Percentiles rank a stretch among this genome's conserved stretches.
Evolutionary conservation across 1,140 invertebrate genomes (phyloP).

Genomic region (Hyles vespertilio): DNA sequence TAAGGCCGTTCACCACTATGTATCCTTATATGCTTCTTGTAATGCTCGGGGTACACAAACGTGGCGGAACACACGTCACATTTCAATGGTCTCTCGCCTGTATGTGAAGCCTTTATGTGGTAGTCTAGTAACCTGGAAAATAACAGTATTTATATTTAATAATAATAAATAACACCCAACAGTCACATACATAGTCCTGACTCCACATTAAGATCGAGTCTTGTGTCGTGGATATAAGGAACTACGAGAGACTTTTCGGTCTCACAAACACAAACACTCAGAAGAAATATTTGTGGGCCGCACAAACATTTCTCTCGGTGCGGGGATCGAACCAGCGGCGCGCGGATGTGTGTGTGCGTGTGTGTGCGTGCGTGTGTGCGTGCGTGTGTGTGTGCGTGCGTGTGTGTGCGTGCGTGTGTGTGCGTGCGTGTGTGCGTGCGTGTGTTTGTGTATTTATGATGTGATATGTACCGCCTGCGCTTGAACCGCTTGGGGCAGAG

Average conservation of each 20-base stretch:
- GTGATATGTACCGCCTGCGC: slow-evolving; percentile 70
- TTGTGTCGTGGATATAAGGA: neutral
- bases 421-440: too few species aligned
- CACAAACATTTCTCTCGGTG: too few species aligned
- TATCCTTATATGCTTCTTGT: slow-evolving; percentile 87
- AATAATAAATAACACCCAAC: neutral
- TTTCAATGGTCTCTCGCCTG: slow-evolving; percentile 85
- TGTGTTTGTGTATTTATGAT: too few species aligned
- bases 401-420: too few species aligned
- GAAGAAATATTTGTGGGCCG: too few species aligned
- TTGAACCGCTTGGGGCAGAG: slow-evolving; percentile 86
- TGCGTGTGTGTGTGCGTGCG: too few species aligned
- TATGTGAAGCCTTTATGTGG: slow-evolving; percentile 88
- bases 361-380: too few species aligned
- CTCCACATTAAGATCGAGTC: too few species aligned
- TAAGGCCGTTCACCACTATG: slow-evolving; percentile 89
- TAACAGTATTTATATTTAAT: neutral
- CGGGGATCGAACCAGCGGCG: too few species aligned
- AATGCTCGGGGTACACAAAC: slow-evolving; percentile 90
- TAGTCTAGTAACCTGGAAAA: slow-evolving; percentile 82
- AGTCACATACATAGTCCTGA: too few species aligned
- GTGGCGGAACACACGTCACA: slow-evolving; percentile 84
- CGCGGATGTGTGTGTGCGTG: too few species aligned
- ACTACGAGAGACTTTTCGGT: neutral
- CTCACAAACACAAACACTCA: too few species aligned